These are phyloP conservation scores for Nomada fabriciana DNA, from an alignment of 2,888 invertebrate genomes.

Conservation along the genomic window DNA sequence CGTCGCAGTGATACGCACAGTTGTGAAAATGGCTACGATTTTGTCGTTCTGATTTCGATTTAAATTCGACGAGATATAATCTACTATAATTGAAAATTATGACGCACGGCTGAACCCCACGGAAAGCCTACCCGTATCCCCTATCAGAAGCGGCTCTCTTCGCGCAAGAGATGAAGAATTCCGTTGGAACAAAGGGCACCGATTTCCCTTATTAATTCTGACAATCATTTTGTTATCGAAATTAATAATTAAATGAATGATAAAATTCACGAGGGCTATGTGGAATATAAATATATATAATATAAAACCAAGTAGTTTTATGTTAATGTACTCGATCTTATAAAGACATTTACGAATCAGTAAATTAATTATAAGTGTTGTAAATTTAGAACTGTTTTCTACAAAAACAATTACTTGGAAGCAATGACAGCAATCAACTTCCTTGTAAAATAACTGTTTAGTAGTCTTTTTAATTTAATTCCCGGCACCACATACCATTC, in stretches of 20 bases:
- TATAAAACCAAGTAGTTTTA: no score
- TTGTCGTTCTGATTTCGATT: conserved; percentile 48
- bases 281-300: no score
- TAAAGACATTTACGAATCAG: no score
- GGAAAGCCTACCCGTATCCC: conserved; percentile 55
- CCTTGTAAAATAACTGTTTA: no score
- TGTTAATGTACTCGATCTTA: no score
- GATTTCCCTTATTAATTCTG: conserved; percentile 38
- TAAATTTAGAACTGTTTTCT: no score
- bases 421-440: no score
- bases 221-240: conserved; percentile 8
- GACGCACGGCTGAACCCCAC: conserved; percentile 73
- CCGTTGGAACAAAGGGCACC: conserved; percentile 56
- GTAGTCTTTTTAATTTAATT: no score
- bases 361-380: no score
- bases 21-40: conserved; percentile 52
- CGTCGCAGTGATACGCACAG: conserved; percentile 32
- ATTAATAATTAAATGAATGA: conserved; percentile 12
- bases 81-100: conserved; percentile 80
- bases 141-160: conserved; percentile 59
- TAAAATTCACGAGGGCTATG: no score
- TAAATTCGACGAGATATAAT: conserved; percentile 75
- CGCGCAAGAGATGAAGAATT: conserved; percentile 69
- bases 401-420: no score
- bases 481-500: no score